Evolutionary conservation across 1,140 invertebrate genomes (phyloP), one percentile per base, ranked within the genome.

Genomic region (Belonocnema kinseyi): DNA sequence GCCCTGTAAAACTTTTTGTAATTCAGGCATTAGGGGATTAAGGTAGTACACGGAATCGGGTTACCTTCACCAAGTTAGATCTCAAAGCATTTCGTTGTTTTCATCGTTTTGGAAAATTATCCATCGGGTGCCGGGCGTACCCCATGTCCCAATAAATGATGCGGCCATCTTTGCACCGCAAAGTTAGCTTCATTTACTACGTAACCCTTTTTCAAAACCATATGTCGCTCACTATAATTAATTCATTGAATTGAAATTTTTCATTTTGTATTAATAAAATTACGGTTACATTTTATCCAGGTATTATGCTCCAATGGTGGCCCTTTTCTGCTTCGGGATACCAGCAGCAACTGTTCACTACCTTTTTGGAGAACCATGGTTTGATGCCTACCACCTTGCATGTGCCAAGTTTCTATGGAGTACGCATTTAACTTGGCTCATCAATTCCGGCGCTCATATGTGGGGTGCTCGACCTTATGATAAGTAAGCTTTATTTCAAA

Each of bases 401-500:
- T 89, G 97, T 46, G 89, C 94, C 16, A 93, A 97, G 54, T 97
- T 97, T 85, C 91, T 94, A 0, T 6, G 94, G 0, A 92, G 93
- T 40, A 91, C 98, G 8, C 94, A 98, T 86, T 88, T 93, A 0
- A 98, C 97, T 0, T 98, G 97, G 97, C 90, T 96, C 1, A 97
- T 98, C 1, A 98, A 98, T 88, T 96, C 95, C 77, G 95, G 94
- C 0, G 97, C 97, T 3, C 97, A 98, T 87, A 93, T 95, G 58
- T 95, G 93, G 93, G 95, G 95, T 70, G 94, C 92, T 72, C 93
- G 92, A 81, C 93, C 94, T 3, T 91, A 92, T 50, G 94, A 95
- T 79, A 92, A 92, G 85, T 93, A 89, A 82, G 90, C 40, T 7
- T 46, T 10, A 46, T 46, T 46, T 46, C 10, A 46, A 46, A 46